A percentile compares a stretch with the other conserved stretches of the same genome.
phyloP scores from a whole-genome alignment of 2,888 invertebrate species.

The Trissolcus japonicus region DNA sequence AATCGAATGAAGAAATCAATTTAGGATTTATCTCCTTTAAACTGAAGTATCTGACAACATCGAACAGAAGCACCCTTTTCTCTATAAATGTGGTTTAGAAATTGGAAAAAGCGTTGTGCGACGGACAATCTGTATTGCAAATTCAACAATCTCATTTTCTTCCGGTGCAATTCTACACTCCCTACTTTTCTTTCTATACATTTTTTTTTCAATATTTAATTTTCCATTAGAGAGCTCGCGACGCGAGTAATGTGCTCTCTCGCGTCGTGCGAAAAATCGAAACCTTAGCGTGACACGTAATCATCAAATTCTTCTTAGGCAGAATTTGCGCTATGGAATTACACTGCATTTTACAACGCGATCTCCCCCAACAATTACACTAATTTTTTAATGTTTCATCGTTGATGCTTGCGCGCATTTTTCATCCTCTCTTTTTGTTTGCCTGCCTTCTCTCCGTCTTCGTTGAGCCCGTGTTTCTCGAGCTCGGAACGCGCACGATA shows the following conservation, averaged over 20 bases:
- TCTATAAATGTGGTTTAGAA: not conserved
- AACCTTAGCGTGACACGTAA: constrained; percentile 39
- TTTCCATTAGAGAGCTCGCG: constrained; percentile 21
- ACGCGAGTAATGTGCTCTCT: constrained; percentile 8
- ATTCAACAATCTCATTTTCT: constrained; percentile 20
- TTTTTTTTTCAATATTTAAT: constrained; percentile 2
- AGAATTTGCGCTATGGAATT: constrained; percentile 30
- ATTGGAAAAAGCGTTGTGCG: not conserved
- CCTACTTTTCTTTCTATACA: no score
- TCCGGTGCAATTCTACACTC: constrained; percentile 2
- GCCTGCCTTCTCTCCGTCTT: not conserved
- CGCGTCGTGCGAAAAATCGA: constrained; percentile 41
- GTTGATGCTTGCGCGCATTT: constrained; percentile 31
- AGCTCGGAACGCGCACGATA: constrained; percentile 18
- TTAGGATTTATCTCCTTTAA: not conserved
- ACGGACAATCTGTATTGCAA: constrained; percentile 17
- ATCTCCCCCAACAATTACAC: constrained; percentile 41
- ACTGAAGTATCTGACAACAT: not conserved
- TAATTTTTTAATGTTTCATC: constrained; percentile 47
- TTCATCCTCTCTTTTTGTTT: constrained; percentile 13
- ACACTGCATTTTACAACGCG: constrained; percentile 39
- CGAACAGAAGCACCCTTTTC: not conserved
- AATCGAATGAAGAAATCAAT: not conserved
- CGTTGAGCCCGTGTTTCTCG: constrained; percentile 5
- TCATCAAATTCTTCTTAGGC: constrained; percentile 41